These are phyloP conservation scores for Epinephelus fuscoguttatus DNA, from an alignment of 2,113 vertebrate genomes.

Conservation along the genomic window DNA sequence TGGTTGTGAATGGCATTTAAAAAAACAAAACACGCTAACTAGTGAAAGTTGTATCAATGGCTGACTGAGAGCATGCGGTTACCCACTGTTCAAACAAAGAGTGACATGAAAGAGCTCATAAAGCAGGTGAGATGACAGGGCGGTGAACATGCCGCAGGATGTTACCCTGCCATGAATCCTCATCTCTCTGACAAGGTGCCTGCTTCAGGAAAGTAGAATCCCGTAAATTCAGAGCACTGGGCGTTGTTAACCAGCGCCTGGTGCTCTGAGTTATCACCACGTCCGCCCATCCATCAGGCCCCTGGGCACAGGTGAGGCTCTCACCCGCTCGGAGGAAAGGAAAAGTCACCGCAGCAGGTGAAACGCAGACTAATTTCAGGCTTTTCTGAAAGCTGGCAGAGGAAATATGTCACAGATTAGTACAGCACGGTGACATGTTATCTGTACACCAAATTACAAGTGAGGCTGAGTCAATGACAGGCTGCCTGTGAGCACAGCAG, in stretches of 20 bases:
- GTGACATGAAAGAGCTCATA: not conserved
- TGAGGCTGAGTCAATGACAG: slow-evolving; percentile 46
- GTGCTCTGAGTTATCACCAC: slow-evolving; percentile 1
- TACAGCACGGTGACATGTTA: slow-evolving; percentile 16
- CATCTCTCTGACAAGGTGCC: not conserved
- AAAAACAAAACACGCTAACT: not conserved
- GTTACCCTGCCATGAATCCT: not conserved
- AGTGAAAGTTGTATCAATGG: not conserved
- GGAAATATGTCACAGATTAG: slow-evolving; percentile 14
- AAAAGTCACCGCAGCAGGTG: slow-evolving; percentile 34
- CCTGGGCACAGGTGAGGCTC: not conserved
- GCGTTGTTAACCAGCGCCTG: not conserved
- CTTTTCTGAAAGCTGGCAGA: not conserved
- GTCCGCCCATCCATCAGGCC: not conserved
- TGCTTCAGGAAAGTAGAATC: not conserved
- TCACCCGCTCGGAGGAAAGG: slow-evolving; percentile 5
- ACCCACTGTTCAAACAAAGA: not conserved
- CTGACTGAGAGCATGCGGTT: not conserved
- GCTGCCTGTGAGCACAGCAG: slow-evolving; percentile 11
- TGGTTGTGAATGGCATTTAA: not conserved
- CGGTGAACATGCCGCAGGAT: not conserved
- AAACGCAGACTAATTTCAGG: slow-evolving; percentile 9
- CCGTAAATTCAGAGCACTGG: not conserved
- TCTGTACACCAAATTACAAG: slow-evolving; percentile 48
- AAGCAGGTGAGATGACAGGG: slow-evolving; percentile 2